Evolutionary conservation across 2,113 vertebrate genomes (phyloP), one percentile per base, ranked within the genome.

Genomic region (Rhinoderma darwinii): DNA sequence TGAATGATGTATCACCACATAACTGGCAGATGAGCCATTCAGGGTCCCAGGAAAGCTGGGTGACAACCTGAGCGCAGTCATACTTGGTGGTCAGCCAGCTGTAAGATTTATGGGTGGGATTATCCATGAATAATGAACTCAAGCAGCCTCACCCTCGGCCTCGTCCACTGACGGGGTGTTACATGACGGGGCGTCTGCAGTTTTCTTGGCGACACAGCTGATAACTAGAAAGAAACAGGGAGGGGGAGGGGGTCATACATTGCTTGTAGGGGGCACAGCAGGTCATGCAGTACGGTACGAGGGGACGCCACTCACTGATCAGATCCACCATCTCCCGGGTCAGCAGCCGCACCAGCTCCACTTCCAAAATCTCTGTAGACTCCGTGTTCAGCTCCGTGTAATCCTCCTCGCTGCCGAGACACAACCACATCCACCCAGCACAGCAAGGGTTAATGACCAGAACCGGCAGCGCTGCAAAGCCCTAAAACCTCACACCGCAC

Each of bases 311-410:
- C 97, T 95, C 94, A 99, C 98, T 92, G 90, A 98, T 95, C 0
- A 99, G 94, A 91, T 99, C 97, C 95, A 99, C 95, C 88, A 98
- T 94, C 93, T 99, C 98, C 82, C 97, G 95, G 37, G 97, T 99
- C 90, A 97, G 90, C 89, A 98, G 92, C 70, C 97, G 96, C 43
- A 97, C 93, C 83, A 99, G 91, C 87, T 98, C 96, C 87, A 99
- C 97, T 88, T 99, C 97, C 89, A 99, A 90, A 95, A 99, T 96
- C 90, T 99, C 98, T 91, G 97, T 95, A 80, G 97, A 98, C 89
- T 99, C 97, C 0, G 96, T 95, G 88, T 95, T 98, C 85, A 98
- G 96, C 85, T 97, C 96, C 87, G 91, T 92, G 81, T 94, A 88
- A 74, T 95, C 95, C 54, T 96, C 96, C 88, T 97, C 96, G 81